Evolutionary conservation across 2,888 invertebrate species (phyloP).

Genomic region (Mechanitis messenoides): DNA sequence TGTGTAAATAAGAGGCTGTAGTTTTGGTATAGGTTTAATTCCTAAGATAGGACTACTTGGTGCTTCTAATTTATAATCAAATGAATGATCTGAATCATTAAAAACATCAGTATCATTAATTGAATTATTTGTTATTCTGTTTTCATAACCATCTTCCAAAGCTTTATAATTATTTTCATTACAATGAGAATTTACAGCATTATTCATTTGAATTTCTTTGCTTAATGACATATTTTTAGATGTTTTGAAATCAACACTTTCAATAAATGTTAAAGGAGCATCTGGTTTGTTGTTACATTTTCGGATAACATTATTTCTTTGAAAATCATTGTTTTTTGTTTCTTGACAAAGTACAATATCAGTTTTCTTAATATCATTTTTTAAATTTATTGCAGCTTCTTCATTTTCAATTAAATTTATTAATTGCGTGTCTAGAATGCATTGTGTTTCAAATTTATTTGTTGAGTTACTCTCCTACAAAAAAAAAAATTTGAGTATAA

Average conservation of each 20-base stretch:
- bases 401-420: conserved; percentile 53
- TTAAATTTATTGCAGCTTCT: conserved; percentile 41
- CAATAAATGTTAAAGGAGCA: background rate
- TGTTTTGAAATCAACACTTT: background rate
- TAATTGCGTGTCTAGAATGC: conserved; percentile 57
- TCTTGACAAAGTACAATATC: conserved; percentile 37
- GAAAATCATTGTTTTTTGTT: conserved; percentile 5
- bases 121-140: background rate
- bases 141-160: background rate
- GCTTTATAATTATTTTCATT: background rate
- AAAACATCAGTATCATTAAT: background rate
- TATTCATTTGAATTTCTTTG: background rate
- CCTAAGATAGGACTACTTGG: conserved; percentile 48
- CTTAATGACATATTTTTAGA: too few relatives aligned
- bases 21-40: conserved; percentile 25
- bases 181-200: conserved; percentile 3
- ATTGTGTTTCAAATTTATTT: conserved; percentile 58
- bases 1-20: conserved; percentile 42
- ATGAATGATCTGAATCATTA: conserved; percentile 2
- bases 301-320: background rate
- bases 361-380: conserved; percentile 51
- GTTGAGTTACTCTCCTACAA: background rate
- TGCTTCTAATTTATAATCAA: conserved; percentile 24
- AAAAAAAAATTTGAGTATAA: background rate
- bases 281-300: background rate